These are phyloP conservation scores for Alosa sapidissima DNA, from an alignment of 2,797 vertebrate genomes.

Conservation along the genomic window DNA sequence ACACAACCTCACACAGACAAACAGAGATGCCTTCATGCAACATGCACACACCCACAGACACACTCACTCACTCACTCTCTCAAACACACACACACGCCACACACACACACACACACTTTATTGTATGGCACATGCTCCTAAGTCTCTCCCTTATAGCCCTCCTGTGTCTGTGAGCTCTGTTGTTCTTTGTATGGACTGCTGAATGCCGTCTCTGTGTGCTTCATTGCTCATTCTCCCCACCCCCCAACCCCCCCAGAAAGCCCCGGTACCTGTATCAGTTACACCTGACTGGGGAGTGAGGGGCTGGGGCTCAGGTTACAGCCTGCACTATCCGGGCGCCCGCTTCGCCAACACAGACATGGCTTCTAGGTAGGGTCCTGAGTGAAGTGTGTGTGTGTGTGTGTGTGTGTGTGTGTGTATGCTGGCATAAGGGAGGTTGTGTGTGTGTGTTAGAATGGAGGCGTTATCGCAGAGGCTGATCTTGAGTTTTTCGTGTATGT, in stretches of 20 bases:
- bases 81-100: neutral
- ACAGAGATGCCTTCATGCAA: neutral
- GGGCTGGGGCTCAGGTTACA: constrained; percentile 61
- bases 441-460: constrained; percentile 4
- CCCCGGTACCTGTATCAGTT: constrained; percentile 77
- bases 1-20: neutral
- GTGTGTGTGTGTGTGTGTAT: constrained; percentile 1
- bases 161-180: constrained; percentile 57
- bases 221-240: neutral
- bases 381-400: constrained; percentile 39
- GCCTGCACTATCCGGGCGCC: constrained; percentile 69
- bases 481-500: neutral
- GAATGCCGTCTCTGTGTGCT: constrained; percentile 70
- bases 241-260: constrained; percentile 28
- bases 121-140: constrained; percentile 42
- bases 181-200: constrained; percentile 65
- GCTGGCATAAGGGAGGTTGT: neutral
- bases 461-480: neutral
- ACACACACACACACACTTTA: neutral
- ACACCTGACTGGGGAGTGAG: constrained; percentile 69
- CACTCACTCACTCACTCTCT: neutral
- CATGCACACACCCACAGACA: neutral
- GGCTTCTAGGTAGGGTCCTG: constrained; percentile 37
- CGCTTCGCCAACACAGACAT: constrained; percentile 57
- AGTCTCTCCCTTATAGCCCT: neutral